Evolutionary conservation across 2,888 invertebrate species (phyloP).

Genomic region (Allygus modestus): DNA sequence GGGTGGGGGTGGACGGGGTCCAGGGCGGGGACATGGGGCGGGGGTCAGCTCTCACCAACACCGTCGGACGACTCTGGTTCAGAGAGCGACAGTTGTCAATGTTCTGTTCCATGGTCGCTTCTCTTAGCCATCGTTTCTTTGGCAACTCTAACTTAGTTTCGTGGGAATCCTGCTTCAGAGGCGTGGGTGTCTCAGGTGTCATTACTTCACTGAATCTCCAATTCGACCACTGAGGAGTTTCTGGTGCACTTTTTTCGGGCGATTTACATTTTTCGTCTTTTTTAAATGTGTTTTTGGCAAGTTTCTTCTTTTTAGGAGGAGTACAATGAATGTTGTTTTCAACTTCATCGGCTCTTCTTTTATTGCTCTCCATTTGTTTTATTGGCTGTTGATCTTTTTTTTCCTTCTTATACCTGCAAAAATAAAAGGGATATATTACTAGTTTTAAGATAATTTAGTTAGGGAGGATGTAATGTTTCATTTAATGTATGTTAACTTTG

Average conservation of each 20-base stretch:
- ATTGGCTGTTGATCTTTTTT: slow-evolving; percentile 70
- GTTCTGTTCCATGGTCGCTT: slow-evolving; percentile 75
- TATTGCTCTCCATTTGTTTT: not conserved
- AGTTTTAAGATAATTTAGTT: too few relatives aligned
- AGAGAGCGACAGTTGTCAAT: slow-evolving; percentile 43
- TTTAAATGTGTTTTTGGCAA: slow-evolving; percentile 10
- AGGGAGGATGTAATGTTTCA: too few relatives aligned
- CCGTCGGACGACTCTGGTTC: slow-evolving; percentile 66
- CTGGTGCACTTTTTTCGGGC: not conserved
- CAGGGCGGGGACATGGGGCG: slow-evolving; percentile 38
- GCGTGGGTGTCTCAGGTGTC: slow-evolving; percentile 18
- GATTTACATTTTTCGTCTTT: slow-evolving; percentile 45
- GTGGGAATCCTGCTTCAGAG: not conserved
- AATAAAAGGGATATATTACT: not conserved
- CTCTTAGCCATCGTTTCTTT: slow-evolving; percentile 80
- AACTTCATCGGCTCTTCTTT: slow-evolving; percentile 47
- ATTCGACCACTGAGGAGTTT: not conserved
- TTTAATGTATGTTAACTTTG: too few relatives aligned
- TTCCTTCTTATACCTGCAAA: slow-evolving; percentile 73
- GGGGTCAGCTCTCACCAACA: slow-evolving; percentile 68
- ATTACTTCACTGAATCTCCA: not conserved
- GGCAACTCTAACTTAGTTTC: slow-evolving; percentile 73
- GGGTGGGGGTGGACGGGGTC: slow-evolving; percentile 30
- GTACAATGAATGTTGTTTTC: slow-evolving; percentile 54
- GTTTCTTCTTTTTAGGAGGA: slow-evolving; percentile 46